Evolutionary conservation across 2,888 invertebrate genomes (phyloP).

Genomic region (Amaurobius ferox): DNA sequence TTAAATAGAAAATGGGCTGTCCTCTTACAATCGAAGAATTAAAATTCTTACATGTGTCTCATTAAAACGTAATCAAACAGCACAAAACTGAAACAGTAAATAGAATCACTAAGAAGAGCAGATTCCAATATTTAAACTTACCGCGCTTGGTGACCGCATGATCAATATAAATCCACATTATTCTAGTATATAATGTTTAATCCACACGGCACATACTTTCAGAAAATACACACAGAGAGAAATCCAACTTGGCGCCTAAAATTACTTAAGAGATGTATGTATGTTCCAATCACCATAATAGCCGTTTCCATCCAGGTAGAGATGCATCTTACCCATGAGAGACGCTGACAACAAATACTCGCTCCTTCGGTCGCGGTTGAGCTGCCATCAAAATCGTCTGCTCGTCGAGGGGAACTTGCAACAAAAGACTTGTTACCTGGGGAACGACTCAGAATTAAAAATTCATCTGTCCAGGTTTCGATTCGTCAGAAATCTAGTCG

Average conservation of each 20-base stretch:
- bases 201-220: neutral
- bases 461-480: neutral
- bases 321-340: slow-evolving; percentile 11
- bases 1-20: too few relatives aligned
- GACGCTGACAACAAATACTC: slow-evolving; percentile 42
- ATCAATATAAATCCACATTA: neutral
- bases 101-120: too few relatives aligned
- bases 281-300: neutral
- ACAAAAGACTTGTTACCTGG: slow-evolving; percentile 39
- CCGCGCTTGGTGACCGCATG: neutral
- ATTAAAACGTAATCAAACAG: too few relatives aligned
- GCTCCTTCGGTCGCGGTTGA: slow-evolving; percentile 43
- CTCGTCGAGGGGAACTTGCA: slow-evolving; percentile 31
- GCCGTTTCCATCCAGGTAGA: neutral
- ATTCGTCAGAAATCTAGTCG: too few relatives aligned
- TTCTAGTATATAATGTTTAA: neutral
- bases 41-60: too few relatives aligned
- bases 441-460: slow-evolving; percentile 15
- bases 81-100: too few relatives aligned
- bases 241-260: neutral
- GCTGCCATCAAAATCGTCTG: slow-evolving; percentile 25
- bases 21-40: too few relatives aligned
- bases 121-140: neutral
- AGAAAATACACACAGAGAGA: neutral
- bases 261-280: neutral